Conservation (phyloP, 2,888 invertebrate species). For the Clitarchus hookeri region DNA sequence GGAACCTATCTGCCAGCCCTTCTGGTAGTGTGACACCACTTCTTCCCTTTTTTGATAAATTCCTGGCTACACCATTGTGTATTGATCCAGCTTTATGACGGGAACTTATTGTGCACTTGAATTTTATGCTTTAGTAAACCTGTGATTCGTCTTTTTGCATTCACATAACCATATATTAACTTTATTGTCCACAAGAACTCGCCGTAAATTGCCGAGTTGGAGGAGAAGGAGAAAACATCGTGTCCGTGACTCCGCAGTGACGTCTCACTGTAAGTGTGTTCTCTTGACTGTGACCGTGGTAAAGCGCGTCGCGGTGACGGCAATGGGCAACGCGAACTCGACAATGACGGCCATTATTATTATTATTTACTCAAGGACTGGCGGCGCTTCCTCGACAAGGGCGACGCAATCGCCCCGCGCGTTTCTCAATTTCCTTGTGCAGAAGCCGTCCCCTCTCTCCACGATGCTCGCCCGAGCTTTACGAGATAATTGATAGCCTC, state of each 20-base stretch:
- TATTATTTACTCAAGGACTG: neutral
- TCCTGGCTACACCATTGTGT: no score
- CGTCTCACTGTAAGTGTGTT: neutral
- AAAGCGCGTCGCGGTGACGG: neutral
- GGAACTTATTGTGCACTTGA: no score
- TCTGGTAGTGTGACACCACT: no score
- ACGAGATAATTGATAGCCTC: neutral
- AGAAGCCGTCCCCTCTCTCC: neutral
- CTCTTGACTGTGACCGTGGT: neutral
- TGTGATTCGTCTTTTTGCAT: no score
- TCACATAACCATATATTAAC: no score
- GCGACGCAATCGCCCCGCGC: neutral
- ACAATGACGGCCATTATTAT: neutral
- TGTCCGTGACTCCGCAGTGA: neutral
- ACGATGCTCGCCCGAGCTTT: neutral
- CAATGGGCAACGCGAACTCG: neutral
- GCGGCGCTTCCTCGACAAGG: neutral
- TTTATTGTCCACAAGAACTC: no score
- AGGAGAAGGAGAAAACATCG: neutral
- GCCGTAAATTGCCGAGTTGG: no score
- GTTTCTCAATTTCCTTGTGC: neutral
- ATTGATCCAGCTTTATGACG: no score
- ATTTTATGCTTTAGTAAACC: no score
- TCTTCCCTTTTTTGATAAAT: no score
- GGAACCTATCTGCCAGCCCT: no score